A percentile compares a stretch with the other conserved stretches of the same genome.
These are phyloP conservation scores for Hippocampus barbouri DNA, from an alignment of 2,113 vertebrate species.

Conservation along the genomic window DNA sequence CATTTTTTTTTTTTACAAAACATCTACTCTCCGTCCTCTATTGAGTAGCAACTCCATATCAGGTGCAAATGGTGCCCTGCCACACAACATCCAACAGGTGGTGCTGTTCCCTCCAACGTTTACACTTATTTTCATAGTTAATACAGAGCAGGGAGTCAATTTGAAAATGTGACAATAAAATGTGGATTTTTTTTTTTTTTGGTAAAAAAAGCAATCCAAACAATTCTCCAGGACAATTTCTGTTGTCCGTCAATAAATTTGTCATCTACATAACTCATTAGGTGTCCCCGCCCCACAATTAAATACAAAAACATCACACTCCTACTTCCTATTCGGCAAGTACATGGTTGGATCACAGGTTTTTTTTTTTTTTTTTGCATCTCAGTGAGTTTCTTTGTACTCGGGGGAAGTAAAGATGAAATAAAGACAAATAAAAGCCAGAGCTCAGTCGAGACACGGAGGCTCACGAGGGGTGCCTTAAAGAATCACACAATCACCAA, in stretches of 20 bases:
- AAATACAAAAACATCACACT: too few relatives aligned
- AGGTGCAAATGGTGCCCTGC: too few relatives aligned
- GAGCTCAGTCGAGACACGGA: background rate
- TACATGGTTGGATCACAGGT: too few relatives aligned
- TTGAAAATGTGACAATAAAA: background rate
- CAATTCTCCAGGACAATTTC: too few relatives aligned
- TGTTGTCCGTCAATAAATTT: background rate
- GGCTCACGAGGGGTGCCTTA: constrained; percentile 53
- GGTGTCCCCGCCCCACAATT: background rate
- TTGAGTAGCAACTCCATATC: too few relatives aligned
- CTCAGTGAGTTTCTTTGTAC: background rate
- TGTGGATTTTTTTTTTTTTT: too few relatives aligned
- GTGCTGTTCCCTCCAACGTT: background rate
- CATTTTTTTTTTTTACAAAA: too few relatives aligned
- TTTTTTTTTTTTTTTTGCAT: background rate
- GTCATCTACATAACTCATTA: background rate
- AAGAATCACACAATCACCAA: constrained; percentile 39
- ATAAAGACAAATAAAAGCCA: background rate
- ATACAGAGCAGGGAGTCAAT: background rate
- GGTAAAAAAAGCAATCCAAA: too few relatives aligned
- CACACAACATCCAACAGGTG: background rate
- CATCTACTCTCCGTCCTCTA: too few relatives aligned
- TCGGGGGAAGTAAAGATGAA: background rate
- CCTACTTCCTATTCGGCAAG: too few relatives aligned
- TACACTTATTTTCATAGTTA: too few relatives aligned